Evolutionary conservation across 2,797 vertebrate genomes (phyloP), one percentile per base, ranked within the genome.

Genomic region (Myoxocephalus aenaeus): DNA sequence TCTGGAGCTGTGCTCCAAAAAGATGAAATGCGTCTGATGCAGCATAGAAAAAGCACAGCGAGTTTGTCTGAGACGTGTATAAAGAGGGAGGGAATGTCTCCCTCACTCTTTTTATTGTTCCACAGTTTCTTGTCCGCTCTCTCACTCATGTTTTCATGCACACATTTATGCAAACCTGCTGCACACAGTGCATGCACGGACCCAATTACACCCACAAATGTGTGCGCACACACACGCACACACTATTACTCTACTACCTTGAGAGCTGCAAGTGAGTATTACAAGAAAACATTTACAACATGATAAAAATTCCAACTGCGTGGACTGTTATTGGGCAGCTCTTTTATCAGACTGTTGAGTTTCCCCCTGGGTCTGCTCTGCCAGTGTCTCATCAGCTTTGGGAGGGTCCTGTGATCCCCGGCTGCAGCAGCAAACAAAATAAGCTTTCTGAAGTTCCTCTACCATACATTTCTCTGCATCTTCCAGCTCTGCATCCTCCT

Each of bases 381-480:
- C 62, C 36, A 22, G 68, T 63, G 72, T 87, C 77, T 90, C 87
- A 70, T 91, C 92, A 73, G 83, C 81, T 81, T 81, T 78, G 64
- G 84, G 66, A 82, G 79, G 53, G 66, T 90, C 84, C 75, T 83
- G 83, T 14, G 65, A 77, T 88, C 87, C 90, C 2, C 48, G 68
- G 65, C 75, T 82, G 79, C 91, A 86, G 82, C 81, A 75, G 79
- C 84, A 81, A 79, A 84, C 87, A 83, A 95, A 95, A 92, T 93
- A 96, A 15, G 92, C 84, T 89, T 86, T 95, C 93, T 95, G 95
- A 76, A 99, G 94, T 72, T 96, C 93, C 84, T 97, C 93, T 81
- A 97, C 90, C 91, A 97, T 95, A 64, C 77, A 70, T 86, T 93
- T 95, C 86, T 98, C 97, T 76, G 95, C 95, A 5, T 96, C 96